Evolutionary conservation across 1,140 invertebrate species (phyloP), one percentile per base, ranked within the genome.

Genomic region (Propsilocerus akamusi): DNA sequence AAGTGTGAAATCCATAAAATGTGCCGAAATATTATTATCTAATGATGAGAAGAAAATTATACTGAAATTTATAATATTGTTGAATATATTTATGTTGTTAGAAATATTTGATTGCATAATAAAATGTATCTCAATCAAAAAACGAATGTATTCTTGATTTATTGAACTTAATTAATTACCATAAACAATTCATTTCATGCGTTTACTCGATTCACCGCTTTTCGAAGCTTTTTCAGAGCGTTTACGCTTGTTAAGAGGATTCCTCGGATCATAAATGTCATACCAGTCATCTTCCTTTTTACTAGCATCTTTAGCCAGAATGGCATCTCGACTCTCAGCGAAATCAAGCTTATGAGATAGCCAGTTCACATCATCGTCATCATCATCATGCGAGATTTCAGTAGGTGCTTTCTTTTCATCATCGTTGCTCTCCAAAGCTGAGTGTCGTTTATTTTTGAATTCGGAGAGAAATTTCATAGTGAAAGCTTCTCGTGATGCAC

Each of bases 251-350:
- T 90, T 97, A 0, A 98, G 65, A 0, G 89, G 86, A 74, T 97
- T 97, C 56, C 94, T 71, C 0, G 96, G 95, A 71, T 97, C 93
- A 59, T 84, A 85, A 51, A 96, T 90, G 59, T 96, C 90, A 64
- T 94, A 98, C 86, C 94, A 93, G 63, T 97, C 92, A 57, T 91
- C 83, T 50, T 81, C 76, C 63, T 91, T 92, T 4, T 81, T 86
- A 56, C 89, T 97, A 0, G 95, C 95, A 73, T 99, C 96, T 63
- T 94, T 91, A 0, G 95, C 95, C 49, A 93, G 68, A 14, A 89
- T 78, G 0, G 80, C 75, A 17, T 41, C 34, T 1, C 68, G 71
- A 52, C 78, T 75, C 8, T 84, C 79, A 53, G 89, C 81, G 61
- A 89, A 92, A 11, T 76, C 70, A 10, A 98, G 68, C 28, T 75